Evolutionary conservation across 1,140 invertebrate species (phyloP), one percentile per base, ranked within the genome.

Genomic region (Pararge aegeria): DNA sequence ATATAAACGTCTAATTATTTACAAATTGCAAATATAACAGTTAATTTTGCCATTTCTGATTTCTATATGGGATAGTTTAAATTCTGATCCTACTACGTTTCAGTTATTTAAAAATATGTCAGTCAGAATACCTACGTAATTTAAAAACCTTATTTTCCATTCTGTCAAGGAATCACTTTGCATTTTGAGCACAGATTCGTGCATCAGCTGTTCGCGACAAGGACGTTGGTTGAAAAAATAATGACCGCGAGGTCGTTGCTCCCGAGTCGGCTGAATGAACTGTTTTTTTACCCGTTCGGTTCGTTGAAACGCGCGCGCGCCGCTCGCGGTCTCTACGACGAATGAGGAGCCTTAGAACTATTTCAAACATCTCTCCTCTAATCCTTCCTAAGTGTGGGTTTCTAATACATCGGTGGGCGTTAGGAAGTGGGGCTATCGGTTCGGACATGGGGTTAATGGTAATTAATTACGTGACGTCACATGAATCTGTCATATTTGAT

Each of bases 291-390:
- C 60, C 66, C 66, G 68, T 1, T 68, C 60, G 68, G 61, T 62
- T 64, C 50, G 51, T 66, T 34, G 13, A 63, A 64, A 69, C 71
- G 78, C 79, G 79, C 74, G 73, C 80, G 82, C 78, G 75, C 81
- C 50, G 73, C 67, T 56, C 80, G 81, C 81, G 73, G 61, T 73
- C 80, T 70, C 75, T 68, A 71, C 77, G 64, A 65, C 81, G 83
- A 87, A 83, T 87, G 84, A 83, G 77, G 75, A 80, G 72, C 56
- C 73, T 67, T 66, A 86, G 81, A 86, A 86, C 78, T 84, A 84
- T 85, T 87, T 80, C 83, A 86, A 85, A 80, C 68, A 85, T 81
- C 78, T 83, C 83, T 83, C 75, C 76, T 82, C 82, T 84, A 85
- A 87, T 83, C 78, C 82, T 83, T 83, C 81, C 70, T 70, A 72